Evolutionary conservation across 2,888 invertebrate species (phyloP).

Genomic region (Catocala sponsa): DNA sequence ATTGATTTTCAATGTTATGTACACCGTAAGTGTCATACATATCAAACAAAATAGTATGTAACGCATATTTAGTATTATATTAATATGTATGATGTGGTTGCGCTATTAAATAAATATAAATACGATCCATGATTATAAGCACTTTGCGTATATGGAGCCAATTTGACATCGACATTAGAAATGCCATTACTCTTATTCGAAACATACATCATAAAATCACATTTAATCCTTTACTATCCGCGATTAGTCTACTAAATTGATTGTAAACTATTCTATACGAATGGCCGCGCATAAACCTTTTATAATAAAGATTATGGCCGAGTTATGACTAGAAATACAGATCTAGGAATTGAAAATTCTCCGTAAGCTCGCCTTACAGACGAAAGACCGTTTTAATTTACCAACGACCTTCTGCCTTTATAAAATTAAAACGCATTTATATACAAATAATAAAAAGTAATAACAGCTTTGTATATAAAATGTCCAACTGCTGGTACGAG

Average conservation of each 20-base stretch:
- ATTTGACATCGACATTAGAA: slow-evolving; percentile 22
- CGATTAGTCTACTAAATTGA: slow-evolving; percentile 19
- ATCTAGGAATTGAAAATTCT: not conserved
- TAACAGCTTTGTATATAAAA: no score
- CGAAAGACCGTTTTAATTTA: not conserved
- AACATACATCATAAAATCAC: slow-evolving; percentile 21
- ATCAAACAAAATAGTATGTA: no score
- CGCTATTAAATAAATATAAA: no score
- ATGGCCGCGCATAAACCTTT: slow-evolving; percentile 1
- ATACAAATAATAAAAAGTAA: no score
- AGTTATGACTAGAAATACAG: slow-evolving; percentile 9
- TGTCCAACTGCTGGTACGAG: no score
- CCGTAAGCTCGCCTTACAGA: not conserved
- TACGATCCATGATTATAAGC: not conserved
- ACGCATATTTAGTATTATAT: no score
- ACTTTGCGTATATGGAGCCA: not conserved
- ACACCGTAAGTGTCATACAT: no score
- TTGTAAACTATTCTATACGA: slow-evolving; percentile 21
- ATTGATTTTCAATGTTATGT: no score
- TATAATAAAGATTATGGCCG: not conserved
- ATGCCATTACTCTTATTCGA: slow-evolving; percentile 8
- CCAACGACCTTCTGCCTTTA: not conserved
- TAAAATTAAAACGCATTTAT: no score
- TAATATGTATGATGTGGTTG: no score
- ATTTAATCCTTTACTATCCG: slow-evolving; percentile 12